Percentiles rank a stretch among this genome's conserved stretches.
phyloP scores from a whole-genome alignment of 2,888 invertebrate species.

The Mythimna impura region DNA sequence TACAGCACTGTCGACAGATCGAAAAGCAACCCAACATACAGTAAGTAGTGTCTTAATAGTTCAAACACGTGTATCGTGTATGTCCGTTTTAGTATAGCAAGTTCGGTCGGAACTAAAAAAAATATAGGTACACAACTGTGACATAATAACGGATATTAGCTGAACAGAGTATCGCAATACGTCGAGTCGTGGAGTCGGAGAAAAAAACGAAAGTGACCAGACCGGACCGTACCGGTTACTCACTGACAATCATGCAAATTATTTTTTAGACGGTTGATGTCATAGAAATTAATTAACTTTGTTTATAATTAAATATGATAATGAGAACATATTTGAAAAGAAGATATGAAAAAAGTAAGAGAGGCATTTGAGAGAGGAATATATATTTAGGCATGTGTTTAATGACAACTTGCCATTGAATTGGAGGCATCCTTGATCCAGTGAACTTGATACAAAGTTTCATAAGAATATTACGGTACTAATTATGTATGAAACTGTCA shows the following conservation, averaged over 20 bases:
- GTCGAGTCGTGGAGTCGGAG: slow-evolving; percentile 23
- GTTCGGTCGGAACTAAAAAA: slow-evolving; percentile 14
- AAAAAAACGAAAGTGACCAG: slow-evolving; percentile 61
- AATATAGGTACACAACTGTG: slow-evolving; percentile 18
- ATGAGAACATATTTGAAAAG: neutral
- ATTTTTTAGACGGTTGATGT: slow-evolving; percentile 6
- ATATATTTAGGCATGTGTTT: neutral
- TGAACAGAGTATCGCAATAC: slow-evolving; percentile 24
- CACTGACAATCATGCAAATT: slow-evolving; percentile 13
- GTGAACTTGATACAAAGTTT: neutral
- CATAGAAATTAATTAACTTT: slow-evolving; percentile 14
- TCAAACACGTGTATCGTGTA: slow-evolving; percentile 22
- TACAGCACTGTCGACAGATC: no score
- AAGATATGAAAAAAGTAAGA: slow-evolving; percentile 2
- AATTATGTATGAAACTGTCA: neutral
- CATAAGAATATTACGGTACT: neutral
- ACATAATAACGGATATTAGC: slow-evolving; percentile 59
- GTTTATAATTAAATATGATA: neutral
- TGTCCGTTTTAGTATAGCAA: slow-evolving; percentile 5
- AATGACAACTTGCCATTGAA: neutral
- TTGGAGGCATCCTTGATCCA: neutral
- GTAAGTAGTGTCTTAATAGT: neutral
- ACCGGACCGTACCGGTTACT: slow-evolving; percentile 22
- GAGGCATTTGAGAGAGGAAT: neutral
- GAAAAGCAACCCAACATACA: neutral